These are phyloP conservation scores for Amblyornis subalaris DNA, from an alignment of 2,113 vertebrate species.

Conservation along the genomic window DNA sequence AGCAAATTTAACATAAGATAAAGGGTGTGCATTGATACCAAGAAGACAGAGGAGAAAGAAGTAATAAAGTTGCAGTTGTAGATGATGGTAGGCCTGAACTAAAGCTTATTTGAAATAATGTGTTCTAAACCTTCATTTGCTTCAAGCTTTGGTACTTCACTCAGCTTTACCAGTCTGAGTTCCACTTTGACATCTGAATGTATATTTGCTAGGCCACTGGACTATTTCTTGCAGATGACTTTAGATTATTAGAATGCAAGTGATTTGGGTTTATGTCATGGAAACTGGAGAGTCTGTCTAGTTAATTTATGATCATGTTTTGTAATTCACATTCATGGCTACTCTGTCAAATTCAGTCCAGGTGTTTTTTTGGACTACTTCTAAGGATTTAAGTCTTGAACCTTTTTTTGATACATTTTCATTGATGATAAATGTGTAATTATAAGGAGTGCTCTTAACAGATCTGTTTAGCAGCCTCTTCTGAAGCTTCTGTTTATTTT, in stretches of 20 bases:
- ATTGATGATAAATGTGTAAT: neutral
- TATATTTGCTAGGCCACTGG: neutral
- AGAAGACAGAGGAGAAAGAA: neutral
- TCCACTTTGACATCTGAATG: neutral
- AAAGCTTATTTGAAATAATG: neutral
- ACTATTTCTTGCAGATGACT: neutral
- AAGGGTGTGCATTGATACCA: neutral
- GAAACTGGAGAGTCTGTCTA: neutral
- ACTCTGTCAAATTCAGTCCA: neutral
- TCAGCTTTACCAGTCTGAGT: neutral
- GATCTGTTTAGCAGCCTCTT: accelerated
- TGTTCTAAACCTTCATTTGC: neutral
- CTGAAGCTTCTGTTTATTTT: neutral
- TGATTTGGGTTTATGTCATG: neutral
- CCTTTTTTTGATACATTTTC: neutral
- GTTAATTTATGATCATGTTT: neutral
- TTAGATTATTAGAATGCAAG: accelerated
- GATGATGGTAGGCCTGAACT: neutral
- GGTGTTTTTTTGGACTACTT: accelerated
- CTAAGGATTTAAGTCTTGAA: too few relatives aligned
- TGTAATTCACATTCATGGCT: neutral
- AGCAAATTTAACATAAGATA: neutral
- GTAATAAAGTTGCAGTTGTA: neutral
- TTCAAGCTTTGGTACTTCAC: neutral
- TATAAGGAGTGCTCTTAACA: neutral